Base-by-base conservation (phyloP, 2,797 vertebrate species). In the Rhabdomys pumilio region DNA sequence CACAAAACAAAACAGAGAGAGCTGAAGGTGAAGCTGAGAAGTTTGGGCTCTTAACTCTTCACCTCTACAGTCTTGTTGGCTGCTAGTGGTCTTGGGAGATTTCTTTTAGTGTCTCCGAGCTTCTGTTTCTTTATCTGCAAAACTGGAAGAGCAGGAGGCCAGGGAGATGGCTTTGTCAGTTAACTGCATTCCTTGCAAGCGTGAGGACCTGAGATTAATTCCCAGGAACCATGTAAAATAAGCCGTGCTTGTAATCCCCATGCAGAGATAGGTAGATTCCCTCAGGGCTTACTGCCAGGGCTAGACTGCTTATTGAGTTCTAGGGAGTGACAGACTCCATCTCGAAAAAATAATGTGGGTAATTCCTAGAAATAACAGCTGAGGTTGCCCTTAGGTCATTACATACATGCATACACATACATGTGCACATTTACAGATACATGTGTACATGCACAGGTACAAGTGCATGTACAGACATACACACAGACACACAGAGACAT, bases 111-210 rank as follows among this genome's bases (percentile, higher is more conserved):
- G 38, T 87, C 47, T 53, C 55, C 81, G 63, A 95, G 31, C 19
- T 73, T 96, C 13, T 22, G 5, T 95, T 91, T 94, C 72, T 90
- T 82, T 53, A 85, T 84, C 85, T 81, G 76, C 6, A 80, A 80
- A 89, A 80, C 31, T 87, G 69, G 57, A 26, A 41, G 7, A 38
- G 72, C 85, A 44, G n/a, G 85, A 41, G 2, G 2, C n/a, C 53
- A 72, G 53, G 85, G 67, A 69, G 85, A 57, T 19, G 50, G 50
- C 53, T 75, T 72, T 73, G 67, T 88, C 53, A 38, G 24, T 73
- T 41, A 73, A 44, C 12, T 41, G 50, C 34, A 41, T 59, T 41
- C 53, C n/a, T 73, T 59, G 85, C 53, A 12, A 59, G n/a, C 14
- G 7, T 20, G 24, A 75, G 53, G 67, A 75, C n/a, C 85, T 57